These are phyloP conservation scores for Zophobas atratus DNA, from an alignment of 1,140 invertebrate species.

Conservation along the genomic window DNA sequence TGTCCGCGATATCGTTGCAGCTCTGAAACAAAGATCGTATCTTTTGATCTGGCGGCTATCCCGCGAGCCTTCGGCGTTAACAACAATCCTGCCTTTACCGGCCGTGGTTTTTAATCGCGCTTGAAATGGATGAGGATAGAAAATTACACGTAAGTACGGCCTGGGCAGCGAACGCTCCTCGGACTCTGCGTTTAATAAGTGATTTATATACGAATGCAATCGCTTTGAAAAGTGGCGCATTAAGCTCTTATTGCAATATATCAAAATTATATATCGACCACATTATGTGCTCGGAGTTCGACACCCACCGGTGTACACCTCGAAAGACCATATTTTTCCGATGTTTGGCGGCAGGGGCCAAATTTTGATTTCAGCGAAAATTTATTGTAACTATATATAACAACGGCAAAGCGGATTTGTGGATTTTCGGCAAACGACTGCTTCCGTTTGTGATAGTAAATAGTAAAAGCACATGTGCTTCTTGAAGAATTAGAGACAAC, in stretches of 20 bases:
- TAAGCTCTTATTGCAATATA: slow-evolving; percentile 46
- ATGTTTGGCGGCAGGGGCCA: no score
- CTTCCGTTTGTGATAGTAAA: no score
- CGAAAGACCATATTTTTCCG: no score
- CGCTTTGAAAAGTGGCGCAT: slow-evolving; percentile 44
- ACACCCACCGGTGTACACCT: slow-evolving; percentile 11
- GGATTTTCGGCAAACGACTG: no score
- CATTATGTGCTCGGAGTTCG: slow-evolving; percentile 19
- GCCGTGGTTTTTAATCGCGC: slow-evolving; percentile 21
- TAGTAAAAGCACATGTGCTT: no score
- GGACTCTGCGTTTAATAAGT: slow-evolving; percentile 42
- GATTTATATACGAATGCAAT: slow-evolving; percentile 49
- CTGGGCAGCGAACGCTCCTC: not conserved
- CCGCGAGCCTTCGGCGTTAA: slow-evolving; percentile 33
- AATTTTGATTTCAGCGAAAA: no score
- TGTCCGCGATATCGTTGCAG: not conserved
- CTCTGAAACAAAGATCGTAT: slow-evolving; percentile 15
- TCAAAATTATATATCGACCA: slow-evolving; percentile 44
- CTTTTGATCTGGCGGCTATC: slow-evolving; percentile 25
- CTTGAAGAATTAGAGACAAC: no score
- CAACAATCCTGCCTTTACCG: slow-evolving; percentile 28
- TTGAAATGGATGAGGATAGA: slow-evolving; percentile 46
- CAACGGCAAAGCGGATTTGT: no score
- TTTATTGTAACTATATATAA: no score
- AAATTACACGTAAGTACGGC: slow-evolving; percentile 43